Evolutionary conservation across 2,888 invertebrate species (phyloP).

Genomic region (Hipparchia sbordonii): DNA sequence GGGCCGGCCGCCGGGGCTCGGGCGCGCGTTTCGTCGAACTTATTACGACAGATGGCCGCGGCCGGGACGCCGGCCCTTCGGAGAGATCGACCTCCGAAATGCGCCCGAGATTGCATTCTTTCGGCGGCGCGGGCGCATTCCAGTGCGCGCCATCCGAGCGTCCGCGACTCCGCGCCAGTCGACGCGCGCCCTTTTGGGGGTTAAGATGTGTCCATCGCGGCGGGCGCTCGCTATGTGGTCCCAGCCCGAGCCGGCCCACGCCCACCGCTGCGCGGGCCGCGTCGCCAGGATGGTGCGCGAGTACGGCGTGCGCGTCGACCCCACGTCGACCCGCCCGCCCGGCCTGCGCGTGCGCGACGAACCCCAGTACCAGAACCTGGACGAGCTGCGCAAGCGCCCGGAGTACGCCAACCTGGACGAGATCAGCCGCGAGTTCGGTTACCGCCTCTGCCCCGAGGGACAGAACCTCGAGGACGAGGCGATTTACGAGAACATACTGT

Average conservation of each 20-base stretch:
- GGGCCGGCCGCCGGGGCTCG: constrained; percentile 47
- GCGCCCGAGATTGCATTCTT: constrained; percentile 84
- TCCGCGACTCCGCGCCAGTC: constrained; percentile 76
- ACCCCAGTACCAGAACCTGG: constrained; percentile 77
- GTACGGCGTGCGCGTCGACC: constrained; percentile 74
- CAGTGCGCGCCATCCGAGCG: constrained; percentile 77
- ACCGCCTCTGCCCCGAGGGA: constrained; percentile 78
- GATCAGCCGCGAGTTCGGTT: constrained; percentile 79
- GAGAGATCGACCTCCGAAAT: constrained; percentile 83
- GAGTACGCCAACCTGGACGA: constrained; percentile 79
- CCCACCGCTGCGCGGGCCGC: constrained; percentile 64
- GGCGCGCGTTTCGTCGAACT: constrained; percentile 79
- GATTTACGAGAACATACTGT: constrained; percentile 78
- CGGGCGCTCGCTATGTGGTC: constrained; percentile 82
- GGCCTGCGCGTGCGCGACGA: constrained; percentile 72
- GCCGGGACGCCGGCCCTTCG: constrained; percentile 76
- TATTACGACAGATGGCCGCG: constrained; percentile 81
- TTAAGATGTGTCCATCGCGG: constrained; percentile 82
- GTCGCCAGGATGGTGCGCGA: constrained; percentile 75
- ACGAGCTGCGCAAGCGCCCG: constrained; percentile 74
- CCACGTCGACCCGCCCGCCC: constrained; percentile 62
- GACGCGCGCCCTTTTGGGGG: constrained; percentile 82
- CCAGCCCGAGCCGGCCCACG: constrained; percentile 68
- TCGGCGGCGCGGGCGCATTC: constrained; percentile 83
- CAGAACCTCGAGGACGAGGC: constrained; percentile 80